Conservation (phyloP, 2,888 invertebrate genomes). For the Theodoxus fluviatilis region DNA sequence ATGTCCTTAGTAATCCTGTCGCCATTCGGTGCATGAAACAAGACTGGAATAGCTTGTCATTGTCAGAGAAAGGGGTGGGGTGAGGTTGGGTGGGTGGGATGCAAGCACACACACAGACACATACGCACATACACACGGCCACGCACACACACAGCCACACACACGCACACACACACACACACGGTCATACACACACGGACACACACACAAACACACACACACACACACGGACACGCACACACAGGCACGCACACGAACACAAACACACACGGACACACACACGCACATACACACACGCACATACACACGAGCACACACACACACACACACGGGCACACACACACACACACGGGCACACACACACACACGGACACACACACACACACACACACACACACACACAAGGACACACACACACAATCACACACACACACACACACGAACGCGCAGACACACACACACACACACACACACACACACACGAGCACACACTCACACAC, state of each 20-base stretch:
- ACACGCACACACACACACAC: not conserved
- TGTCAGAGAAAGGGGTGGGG: not conserved
- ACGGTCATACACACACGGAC: not conserved
- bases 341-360: not conserved
- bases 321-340: not conserved
- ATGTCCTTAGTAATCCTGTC: too few relatives aligned
- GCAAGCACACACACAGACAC: slow-evolving; percentile 2
- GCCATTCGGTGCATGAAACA: slow-evolving; percentile 4
- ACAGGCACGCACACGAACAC: not conserved
- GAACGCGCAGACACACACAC: not conserved
- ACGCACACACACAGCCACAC: not conserved
- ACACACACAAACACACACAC: not conserved
- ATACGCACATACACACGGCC: not conserved
- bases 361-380: not conserved
- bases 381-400: slow-evolving; percentile 14
- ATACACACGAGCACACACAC: slow-evolving; percentile 12
- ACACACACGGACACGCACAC: not conserved
- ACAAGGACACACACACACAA: slow-evolving; percentile 14
- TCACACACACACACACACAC: slow-evolving; percentile 15
- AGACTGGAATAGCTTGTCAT: not conserved
- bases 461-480: slow-evolving; percentile 14
- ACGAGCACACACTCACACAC: slow-evolving; percentile 11
- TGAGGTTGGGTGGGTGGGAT: not conserved
- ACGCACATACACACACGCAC: slow-evolving; percentile 11
- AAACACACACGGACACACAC: slow-evolving; percentile 9